Evolutionary conservation across 2,113 vertebrate genomes (phyloP), one percentile per base, ranked within the genome.

Genomic region (Anas platyrhynchos): DNA sequence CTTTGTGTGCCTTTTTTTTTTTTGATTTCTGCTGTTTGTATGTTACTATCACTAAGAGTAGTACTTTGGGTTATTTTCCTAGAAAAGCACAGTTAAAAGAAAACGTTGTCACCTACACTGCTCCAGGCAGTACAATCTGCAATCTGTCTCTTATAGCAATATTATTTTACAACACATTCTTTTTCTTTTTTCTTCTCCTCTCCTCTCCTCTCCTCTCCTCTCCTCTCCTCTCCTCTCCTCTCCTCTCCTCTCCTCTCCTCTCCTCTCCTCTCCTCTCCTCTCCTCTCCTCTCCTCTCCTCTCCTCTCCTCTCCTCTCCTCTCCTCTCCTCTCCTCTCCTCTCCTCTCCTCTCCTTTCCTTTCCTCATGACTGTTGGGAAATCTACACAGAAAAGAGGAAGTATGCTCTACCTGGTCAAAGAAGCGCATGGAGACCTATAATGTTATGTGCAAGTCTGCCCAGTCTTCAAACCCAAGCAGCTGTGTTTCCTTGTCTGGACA

Each of bases 361-460:
- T 21, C 3, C n/a, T 16, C 21, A 23, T 54, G 29, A 44, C 38
- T 73, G 22, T 41, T 65, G 56, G 29, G 66, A 93, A 93, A 75
- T 7, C 52, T 38, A 2, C 0, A 0, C 1, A 9, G 14, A 86
- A 34, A 34, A 81, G 36, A 69, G n/a, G 29, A 76, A 87, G 9
- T 52, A 31, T 56, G 20, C 34, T 50, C 18, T 36, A n/a, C 7
- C 36, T 75, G 52, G 77, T 17, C 59, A 77, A 48, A 68, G 44
- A 58, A 62, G 13, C 1, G 3, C 59, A 48, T 0, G 20, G 36
- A 80, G 48, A 48, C 3, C 54, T 11, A 27, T 7, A 77, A 55
- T 23, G 25, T 0, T 0, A 16, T 0, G 0, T 43, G 59, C 44
- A 88, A 83, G 88, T 48, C 23, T 56, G 8, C 43, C 58, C 46